Percentiles rank a stretch among this genome's conserved stretches.
These are phyloP conservation scores for Gerosis bhagava DNA, from an alignment of 2,888 invertebrate genomes.

Conservation along the genomic window DNA sequence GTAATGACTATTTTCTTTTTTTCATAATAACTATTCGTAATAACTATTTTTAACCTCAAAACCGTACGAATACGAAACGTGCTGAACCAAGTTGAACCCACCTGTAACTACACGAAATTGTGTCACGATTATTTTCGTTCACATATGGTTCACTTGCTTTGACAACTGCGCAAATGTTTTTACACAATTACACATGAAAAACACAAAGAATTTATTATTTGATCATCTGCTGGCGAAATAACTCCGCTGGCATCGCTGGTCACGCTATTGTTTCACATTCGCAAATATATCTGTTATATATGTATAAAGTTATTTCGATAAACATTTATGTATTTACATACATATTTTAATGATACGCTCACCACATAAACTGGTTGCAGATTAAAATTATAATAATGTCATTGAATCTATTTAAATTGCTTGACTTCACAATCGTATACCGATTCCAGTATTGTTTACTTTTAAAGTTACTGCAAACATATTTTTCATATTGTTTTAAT, in stretches of 20 bases:
- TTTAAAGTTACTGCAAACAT: too few species aligned
- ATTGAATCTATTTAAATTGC: conserved; percentile 2
- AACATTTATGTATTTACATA: neutral
- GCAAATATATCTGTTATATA: conserved; percentile 38
- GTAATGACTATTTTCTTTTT: too few species aligned
- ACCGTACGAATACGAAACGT: neutral
- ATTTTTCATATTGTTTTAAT: neutral
- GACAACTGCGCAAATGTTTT: conserved; percentile 50
- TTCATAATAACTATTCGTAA: too few species aligned
- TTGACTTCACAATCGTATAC: neutral
- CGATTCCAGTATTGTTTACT: neutral
- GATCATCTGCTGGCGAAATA: conserved; percentile 47
- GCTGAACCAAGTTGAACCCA: conserved; percentile 11
- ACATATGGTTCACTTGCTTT: conserved; percentile 37
- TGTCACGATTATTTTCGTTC: conserved; percentile 51
- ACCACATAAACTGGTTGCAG: neutral
- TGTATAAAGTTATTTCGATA: neutral
- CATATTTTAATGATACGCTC: conserved; percentile 16
- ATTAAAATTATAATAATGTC: conserved; percentile 5
- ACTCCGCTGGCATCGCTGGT: conserved; percentile 30
- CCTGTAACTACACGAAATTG: conserved; percentile 11
- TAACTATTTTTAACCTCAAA: conserved; percentile 3
- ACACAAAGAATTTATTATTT: conserved; percentile 36
- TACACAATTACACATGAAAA: neutral
- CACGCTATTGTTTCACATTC: conserved; percentile 37